A percentile compares a stretch with the other conserved stretches of the same genome.
Evolutionary conservation across 2,888 invertebrate species (phyloP).

Genomic region (Chrysolina oricalcia): DNA sequence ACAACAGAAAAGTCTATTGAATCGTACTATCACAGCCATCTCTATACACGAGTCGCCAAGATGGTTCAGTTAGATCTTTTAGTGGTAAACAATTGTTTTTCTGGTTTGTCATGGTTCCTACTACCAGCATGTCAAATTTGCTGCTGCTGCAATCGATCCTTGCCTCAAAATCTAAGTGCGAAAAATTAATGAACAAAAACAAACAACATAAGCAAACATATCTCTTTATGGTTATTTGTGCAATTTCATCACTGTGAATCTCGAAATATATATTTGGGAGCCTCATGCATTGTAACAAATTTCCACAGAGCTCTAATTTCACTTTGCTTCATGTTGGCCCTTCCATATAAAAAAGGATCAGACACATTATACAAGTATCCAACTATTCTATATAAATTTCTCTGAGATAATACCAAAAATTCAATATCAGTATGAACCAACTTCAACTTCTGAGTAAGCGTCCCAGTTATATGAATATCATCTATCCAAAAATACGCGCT

Average conservation of each 20-base stretch:
- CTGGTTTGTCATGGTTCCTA: too few relatives aligned
- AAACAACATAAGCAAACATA: background rate
- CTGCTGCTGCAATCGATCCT: too few relatives aligned
- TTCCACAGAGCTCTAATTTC: conserved; percentile 74
- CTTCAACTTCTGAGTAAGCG: conserved; percentile 74
- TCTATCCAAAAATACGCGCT: conserved; percentile 83
- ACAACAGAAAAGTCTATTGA: background rate
- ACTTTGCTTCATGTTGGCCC: conserved; percentile 72
- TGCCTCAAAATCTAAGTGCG: background rate
- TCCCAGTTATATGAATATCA: conserved; percentile 82
- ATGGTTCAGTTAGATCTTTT: too few relatives aligned
- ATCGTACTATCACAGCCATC: background rate
- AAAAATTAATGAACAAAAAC: background rate
- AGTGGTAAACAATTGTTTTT: too few relatives aligned
- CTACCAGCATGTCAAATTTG: too few relatives aligned
- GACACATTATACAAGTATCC: conserved; percentile 52
- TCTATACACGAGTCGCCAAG: background rate
- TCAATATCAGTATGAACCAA: conserved; percentile 73
- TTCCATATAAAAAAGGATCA: conserved; percentile 74
- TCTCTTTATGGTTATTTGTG: background rate
- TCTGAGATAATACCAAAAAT: conserved; percentile 54
- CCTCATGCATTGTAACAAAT: conserved; percentile 62
- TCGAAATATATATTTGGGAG: conserved; percentile 55
- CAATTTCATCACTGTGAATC: conserved; percentile 1
- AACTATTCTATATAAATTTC: conserved; percentile 49